Percentiles rank a stretch among this genome's conserved stretches.
phyloP scores from a whole-genome alignment of 2,797 vertebrate genomes.

The Merluccius polli region DNA sequence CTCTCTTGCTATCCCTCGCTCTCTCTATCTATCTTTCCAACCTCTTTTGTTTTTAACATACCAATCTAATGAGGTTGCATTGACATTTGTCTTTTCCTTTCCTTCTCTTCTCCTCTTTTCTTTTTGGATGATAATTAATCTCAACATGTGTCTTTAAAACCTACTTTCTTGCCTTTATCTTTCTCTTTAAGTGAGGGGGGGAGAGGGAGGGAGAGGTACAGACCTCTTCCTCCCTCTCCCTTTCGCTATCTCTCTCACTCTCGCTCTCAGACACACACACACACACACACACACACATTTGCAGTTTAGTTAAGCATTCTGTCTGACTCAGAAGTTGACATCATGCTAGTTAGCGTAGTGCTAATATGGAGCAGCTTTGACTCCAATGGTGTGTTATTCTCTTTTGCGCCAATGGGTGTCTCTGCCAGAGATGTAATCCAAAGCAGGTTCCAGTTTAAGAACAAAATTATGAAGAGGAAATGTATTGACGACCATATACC shows the following conservation, averaged over 20 bases:
- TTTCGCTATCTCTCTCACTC: no score
- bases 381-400: neutral
- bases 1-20: neutral
- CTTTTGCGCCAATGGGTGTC: constrained; percentile 3
- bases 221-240: no score
- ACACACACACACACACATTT: neutral
- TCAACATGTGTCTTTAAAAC: no score
- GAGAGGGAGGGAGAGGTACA: no score
- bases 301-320: neutral
- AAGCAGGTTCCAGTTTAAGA: constrained; percentile 9
- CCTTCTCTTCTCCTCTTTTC: no score
- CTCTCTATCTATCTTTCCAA: no score
- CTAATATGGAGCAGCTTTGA: constrained; percentile 4
- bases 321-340: constrained; percentile 11
- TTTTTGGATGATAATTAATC: neutral
- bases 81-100: neutral
- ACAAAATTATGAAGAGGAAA: constrained; percentile 2
- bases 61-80: neutral
- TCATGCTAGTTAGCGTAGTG: constrained; percentile 10
- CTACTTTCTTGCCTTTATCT: no score
- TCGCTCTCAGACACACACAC: no score
- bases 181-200: no score
- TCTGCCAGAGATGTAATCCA: constrained; percentile 13
- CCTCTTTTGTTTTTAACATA: no score
- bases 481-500: no score